Evolutionary conservation across 2,113 vertebrate species (phyloP).

Genomic region (Myiopsitta monachus): DNA sequence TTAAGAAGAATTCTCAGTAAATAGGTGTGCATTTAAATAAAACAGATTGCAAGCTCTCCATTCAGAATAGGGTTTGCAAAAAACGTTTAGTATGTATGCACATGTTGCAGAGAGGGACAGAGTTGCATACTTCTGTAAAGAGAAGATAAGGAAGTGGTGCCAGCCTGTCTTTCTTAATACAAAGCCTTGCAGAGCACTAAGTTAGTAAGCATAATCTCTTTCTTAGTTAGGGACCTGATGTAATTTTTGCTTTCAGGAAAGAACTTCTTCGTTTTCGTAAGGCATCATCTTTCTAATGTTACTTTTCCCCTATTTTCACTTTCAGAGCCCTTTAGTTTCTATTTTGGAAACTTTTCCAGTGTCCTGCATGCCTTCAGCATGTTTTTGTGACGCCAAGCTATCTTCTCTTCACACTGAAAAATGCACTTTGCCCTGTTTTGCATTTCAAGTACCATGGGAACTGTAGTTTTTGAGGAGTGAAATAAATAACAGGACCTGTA

Average conservation of each 20-base stretch:
- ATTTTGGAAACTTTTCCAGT: background rate
- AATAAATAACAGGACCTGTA: background rate
- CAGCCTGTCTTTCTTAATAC: background rate
- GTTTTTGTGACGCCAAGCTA: background rate
- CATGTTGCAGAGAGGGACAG: background rate
- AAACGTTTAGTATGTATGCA: background rate
- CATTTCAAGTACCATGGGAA: background rate
- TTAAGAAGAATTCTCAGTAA: background rate
- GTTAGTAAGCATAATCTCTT: background rate
- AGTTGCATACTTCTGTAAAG: accelerated
- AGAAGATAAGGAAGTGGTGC: background rate
- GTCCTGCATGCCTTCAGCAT: background rate
- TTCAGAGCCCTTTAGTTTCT: background rate
- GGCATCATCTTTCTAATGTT: background rate
- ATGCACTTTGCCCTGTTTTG: background rate
- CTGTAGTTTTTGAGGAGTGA: background rate
- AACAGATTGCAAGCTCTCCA: background rate
- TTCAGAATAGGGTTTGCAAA: background rate
- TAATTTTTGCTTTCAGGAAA: background rate
- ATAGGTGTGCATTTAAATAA: background rate
- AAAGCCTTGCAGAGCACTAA: background rate
- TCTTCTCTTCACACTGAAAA: background rate
- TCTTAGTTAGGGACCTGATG: background rate
- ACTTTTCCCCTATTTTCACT: background rate
- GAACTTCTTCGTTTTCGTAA: background rate